Evolutionary conservation across 2,888 invertebrate species (phyloP), one percentile per base, ranked within the genome.

Genomic region (Auanema sp.): DNA sequence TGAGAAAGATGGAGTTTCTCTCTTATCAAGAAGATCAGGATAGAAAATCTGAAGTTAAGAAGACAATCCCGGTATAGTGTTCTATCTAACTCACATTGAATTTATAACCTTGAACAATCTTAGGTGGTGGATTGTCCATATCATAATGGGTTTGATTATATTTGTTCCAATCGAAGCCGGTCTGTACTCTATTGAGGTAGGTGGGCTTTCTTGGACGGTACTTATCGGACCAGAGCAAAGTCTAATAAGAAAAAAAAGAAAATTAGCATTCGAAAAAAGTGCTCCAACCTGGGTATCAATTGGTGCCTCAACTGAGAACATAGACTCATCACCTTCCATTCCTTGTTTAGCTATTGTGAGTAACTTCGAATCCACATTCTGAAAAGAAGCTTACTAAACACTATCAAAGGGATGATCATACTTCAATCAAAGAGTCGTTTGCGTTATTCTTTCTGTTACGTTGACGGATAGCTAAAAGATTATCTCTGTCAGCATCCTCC

Each of bases 121-220:
- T 99, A 0, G 98, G 98, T 10, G 98, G 98, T 57, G 98, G 98
- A 87, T 99, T 98, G 85, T 99, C 98, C 91, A 97, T 94, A 85
- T 98, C 98, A 86, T 99, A 99, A 87, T 98, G 98, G 1, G 98
- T 98, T 87, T 98, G 98, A 87, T 99, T 99, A 87, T 99, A 99
- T 86, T 99, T 98, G 87, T 98, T 98, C 98, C 98, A 99, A 84
- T 99, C 98, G 86, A 98, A 99, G 16, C 98, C 98, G 3, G 87
- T 88, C 76, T 88, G 87, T 8, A 89, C 88, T 65, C 89, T 85
- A 87, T 99, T 99, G 87, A 98, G 96, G 86, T 98, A 99, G 21
- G 97, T 86, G 0, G 98, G 98, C 84, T 98, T 98, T 53, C 97
- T 86, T 0, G 98, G 98, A 12, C 97, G 87, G 85, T 97, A 98